Percentiles rank a stretch among this genome's conserved stretches.
phyloP scores from a whole-genome alignment of 1,140 invertebrate species.

The Oryzaephilus surinamensis region DNA sequence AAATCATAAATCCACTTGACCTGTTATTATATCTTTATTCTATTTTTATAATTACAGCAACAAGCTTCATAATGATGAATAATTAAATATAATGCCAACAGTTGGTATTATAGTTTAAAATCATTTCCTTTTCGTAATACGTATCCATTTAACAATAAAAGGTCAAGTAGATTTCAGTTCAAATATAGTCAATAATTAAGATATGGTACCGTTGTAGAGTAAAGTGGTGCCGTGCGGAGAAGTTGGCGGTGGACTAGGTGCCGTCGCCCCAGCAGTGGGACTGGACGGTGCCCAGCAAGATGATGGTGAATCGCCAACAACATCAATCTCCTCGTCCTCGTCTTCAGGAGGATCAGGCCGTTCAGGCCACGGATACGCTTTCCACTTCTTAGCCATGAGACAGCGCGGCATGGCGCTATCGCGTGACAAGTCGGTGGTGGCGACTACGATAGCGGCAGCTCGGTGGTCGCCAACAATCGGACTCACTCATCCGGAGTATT shows the following conservation, averaged over 20 bases:
- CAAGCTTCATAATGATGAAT: too few relatives aligned
- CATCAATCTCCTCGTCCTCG: slow-evolving; percentile 75
- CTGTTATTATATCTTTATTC: too few relatives aligned
- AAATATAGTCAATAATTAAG: too few relatives aligned
- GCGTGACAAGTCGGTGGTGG: slow-evolving; percentile 34
- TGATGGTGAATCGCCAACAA: slow-evolving; percentile 50
- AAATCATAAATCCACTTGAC: too few relatives aligned
- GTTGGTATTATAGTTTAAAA: too few relatives aligned
- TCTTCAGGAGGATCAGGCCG: slow-evolving; percentile 18
- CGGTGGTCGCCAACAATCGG: slow-evolving; percentile 7
- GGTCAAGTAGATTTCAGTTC: too few relatives aligned
- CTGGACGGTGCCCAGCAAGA: slow-evolving; percentile 61
- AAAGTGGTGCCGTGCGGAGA: slow-evolving; percentile 45
- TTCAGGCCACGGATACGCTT: slow-evolving; percentile 65
- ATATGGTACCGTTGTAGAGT: slow-evolving; percentile 58
- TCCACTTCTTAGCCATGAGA: slow-evolving; percentile 86
- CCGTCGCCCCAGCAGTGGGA: slow-evolving; percentile 58
- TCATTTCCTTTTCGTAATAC: too few relatives aligned
- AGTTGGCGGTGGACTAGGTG: slow-evolving; percentile 59
- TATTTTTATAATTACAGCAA: too few relatives aligned
- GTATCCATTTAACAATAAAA: too few relatives aligned
- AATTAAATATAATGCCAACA: too few relatives aligned
- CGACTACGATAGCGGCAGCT: slow-evolving; percentile 20
- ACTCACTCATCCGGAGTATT: neutral
- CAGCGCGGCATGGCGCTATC: slow-evolving; percentile 63